Conservation (phyloP, 2,888 invertebrate species). For the Podotricha telesiphe region DNA sequence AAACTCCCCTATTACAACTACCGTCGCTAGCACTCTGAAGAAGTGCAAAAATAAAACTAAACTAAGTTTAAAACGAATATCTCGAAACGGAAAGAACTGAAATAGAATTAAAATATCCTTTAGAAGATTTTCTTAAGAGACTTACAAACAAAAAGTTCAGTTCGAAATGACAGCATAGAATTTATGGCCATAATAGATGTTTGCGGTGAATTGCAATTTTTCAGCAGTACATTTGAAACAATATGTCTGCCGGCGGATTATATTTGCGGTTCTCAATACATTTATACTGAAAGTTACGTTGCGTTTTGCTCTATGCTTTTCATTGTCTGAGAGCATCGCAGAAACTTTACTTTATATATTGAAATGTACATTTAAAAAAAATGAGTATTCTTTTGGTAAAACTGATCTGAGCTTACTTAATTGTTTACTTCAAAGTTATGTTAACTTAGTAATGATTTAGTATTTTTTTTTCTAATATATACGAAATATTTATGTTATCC, state of each 20-base stretch:
- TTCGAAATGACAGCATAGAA: constrained; percentile 22
- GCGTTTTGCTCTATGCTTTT: constrained; percentile 68
- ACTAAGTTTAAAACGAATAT: constrained; percentile 58
- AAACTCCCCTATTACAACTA: constrained; percentile 75
- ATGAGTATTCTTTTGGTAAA: constrained; percentile 27
- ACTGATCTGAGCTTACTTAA: constrained; percentile 12
- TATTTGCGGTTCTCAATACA: constrained; percentile 69
- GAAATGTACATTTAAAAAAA: constrained; percentile 36
- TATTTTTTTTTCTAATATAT: neutral
- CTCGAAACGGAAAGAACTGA: neutral
- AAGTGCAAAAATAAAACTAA: constrained; percentile 66
- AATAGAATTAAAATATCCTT: constrained; percentile 17
- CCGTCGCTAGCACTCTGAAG: constrained; percentile 59
- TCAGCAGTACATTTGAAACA: constrained; percentile 68
- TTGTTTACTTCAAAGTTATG: constrained; percentile 2
- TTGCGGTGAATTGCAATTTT: constrained; percentile 61
- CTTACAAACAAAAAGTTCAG: constrained; percentile 2
- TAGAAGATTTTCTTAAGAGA: constrained; percentile 8
- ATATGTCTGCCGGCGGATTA: constrained; percentile 68
- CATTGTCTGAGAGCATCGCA: constrained; percentile 72
- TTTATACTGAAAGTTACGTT: constrained; percentile 65
- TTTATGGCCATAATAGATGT: constrained; percentile 23
- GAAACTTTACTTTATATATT: constrained; percentile 50
- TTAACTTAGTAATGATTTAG: neutral
- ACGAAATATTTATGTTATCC: neutral